Evolutionary conservation across 92 coral and sea anemone species (phyloP).

Genomic region (Heteractis magnifica): DNA sequence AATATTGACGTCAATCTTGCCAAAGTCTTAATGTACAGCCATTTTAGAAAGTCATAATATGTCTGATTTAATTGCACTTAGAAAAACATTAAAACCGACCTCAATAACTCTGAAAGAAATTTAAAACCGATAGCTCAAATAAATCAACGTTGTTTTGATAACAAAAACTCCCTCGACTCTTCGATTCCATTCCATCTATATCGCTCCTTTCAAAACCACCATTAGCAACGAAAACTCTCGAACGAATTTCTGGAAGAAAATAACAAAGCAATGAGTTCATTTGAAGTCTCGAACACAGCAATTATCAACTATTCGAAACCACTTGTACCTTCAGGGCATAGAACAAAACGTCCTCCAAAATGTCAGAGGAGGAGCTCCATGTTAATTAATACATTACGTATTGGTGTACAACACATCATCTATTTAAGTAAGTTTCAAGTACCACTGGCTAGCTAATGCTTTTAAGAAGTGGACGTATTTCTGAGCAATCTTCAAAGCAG

Average conservation of each 20-base stretch:
- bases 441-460: no score
- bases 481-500: no score
- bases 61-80: background rate
- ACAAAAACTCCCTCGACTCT: background rate
- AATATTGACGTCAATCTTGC: background rate
- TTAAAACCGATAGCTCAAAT: background rate
- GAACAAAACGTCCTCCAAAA: background rate
- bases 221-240: background rate
- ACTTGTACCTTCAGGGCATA: background rate
- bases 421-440: no score
- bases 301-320: background rate
- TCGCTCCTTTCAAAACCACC: background rate
- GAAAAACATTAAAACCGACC: background rate
- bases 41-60: background rate
- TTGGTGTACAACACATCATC: background rate
- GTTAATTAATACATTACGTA: no score
- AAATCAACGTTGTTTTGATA: background rate
- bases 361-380: background rate
- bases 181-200: background rate
- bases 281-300: background rate
- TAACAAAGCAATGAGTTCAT: background rate
- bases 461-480: no score
- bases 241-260: background rate
- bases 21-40: background rate
- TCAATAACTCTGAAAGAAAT: background rate